Conservation (phyloP, 1,140 invertebrate genomes). For the Apocrypta bakeri region DNA sequence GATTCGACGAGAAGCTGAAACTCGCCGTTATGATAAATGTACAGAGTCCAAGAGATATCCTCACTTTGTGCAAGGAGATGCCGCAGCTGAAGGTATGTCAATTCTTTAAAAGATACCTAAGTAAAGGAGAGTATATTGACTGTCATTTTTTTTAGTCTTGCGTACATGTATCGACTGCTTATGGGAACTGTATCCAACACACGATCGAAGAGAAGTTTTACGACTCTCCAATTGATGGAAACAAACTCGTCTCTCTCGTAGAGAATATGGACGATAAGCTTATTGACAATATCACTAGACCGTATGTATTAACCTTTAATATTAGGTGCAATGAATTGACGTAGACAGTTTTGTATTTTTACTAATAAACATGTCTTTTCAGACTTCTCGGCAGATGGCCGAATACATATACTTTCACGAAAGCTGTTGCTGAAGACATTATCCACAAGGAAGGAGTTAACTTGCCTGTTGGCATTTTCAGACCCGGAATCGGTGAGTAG, state of each 20-base stretch:
- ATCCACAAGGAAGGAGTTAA: constrained; percentile 73
- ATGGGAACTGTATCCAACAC: constrained; percentile 76
- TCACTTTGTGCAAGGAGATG: constrained; percentile 81
- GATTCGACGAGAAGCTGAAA: constrained; percentile 82
- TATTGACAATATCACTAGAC: constrained; percentile 79
- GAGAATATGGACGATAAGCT: constrained; percentile 81
- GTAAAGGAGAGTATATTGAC: no score
- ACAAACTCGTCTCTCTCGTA: constrained; percentile 79
- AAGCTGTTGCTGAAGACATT: constrained; percentile 80
- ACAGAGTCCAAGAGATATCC: constrained; percentile 78
- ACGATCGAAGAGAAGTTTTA: constrained; percentile 78
- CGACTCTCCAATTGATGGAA: constrained; percentile 72
- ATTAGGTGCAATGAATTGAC: constrained; percentile 12
- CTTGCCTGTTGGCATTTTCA: constrained; percentile 84
- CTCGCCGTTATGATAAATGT: constrained; percentile 82
- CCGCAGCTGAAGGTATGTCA: constrained; percentile 77
- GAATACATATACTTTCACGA: constrained; percentile 84
- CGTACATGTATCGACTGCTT: constrained; percentile 80
- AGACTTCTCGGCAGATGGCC: constrained; percentile 78
- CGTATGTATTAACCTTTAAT: constrained; percentile 67
- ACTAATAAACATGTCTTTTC: no score
- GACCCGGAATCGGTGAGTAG: constrained; percentile 83
- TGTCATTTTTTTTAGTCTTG: constrained; percentile 70
- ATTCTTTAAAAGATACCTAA: constrained; percentile 16
- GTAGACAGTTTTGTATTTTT: no score